A percentile compares a stretch with the other conserved stretches of the same genome.
Conservation (phyloP, 1,140 invertebrate genomes). For the Ceratitis capitata region DNA sequence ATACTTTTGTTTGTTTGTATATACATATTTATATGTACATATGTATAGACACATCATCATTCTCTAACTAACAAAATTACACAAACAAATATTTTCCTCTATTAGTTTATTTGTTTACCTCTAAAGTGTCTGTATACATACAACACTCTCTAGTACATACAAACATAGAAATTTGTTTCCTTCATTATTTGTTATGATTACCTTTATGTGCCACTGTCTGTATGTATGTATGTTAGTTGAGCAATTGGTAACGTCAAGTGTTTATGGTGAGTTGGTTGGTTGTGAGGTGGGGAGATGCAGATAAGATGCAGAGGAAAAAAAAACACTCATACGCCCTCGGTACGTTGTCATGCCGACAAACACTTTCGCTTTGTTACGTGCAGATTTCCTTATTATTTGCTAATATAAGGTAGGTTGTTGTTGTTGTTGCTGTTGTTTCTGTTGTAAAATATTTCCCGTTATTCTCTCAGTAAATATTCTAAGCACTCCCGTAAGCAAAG, state of each 20-base stretch:
- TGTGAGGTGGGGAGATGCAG: too few species aligned
- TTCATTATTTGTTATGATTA: not conserved
- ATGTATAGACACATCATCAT: not conserved
- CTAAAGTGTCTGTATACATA: not conserved
- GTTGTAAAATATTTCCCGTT: not conserved
- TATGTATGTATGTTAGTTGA: conserved; percentile 20
- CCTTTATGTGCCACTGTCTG: conserved; percentile 3
- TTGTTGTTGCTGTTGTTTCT: not conserved
- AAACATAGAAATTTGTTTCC: not conserved
- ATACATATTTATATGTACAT: not conserved
- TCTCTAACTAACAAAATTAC: not conserved
- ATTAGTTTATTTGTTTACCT: conserved; percentile 33
- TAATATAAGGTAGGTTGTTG: not conserved
- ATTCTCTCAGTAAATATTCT: not conserved
- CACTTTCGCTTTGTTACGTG: not conserved
- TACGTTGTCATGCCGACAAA: conserved; percentile 1
- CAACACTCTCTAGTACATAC: not conserved
- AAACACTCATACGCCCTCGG: conserved; percentile 4
- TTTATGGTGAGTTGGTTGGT: not conserved
- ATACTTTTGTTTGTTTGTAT: too few species aligned
- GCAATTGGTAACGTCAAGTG: not conserved
- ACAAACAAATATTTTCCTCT: conserved; percentile 5
- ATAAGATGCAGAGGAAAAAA: too few species aligned
- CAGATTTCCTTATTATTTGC: not conserved
- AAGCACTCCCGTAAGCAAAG: not conserved